Percentiles rank a stretch among this genome's conserved stretches.
Evolutionary conservation across 2,888 invertebrate genomes (phyloP).

Genomic region (Blastobasis adustella): DNA sequence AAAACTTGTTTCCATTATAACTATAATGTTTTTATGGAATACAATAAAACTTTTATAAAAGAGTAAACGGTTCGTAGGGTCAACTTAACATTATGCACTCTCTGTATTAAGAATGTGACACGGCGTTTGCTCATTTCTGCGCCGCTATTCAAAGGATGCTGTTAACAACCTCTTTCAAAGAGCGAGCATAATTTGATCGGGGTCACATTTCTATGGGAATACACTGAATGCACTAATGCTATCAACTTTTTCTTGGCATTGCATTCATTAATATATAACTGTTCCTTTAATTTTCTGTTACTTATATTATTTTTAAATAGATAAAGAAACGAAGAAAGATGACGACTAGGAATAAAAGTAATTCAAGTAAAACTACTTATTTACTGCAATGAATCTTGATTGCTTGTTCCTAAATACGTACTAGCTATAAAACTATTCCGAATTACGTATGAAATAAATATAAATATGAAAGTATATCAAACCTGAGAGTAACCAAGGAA

Average conservation of each 20-base stretch:
- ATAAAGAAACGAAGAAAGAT: too few species aligned
- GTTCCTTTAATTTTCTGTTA: too few species aligned
- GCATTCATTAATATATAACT: too few species aligned
- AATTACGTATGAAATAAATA: too few species aligned
- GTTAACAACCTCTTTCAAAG: conserved; percentile 72
- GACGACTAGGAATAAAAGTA: too few species aligned
- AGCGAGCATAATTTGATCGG: conserved; percentile 71
- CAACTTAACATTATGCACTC: conserved; percentile 66
- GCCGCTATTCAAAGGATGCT: conserved; percentile 67
- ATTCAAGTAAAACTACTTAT: too few species aligned
- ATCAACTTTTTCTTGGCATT: too few species aligned
- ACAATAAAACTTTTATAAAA: conserved; percentile 55
- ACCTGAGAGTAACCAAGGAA: conserved; percentile 1
- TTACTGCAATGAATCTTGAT: too few species aligned
- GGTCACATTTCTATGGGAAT: conserved; percentile 69
- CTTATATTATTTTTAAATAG: too few species aligned
- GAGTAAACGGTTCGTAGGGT: conserved; percentile 59
- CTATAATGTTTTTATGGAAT: conserved; percentile 41
- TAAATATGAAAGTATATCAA: too few species aligned
- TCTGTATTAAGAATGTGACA: conserved; percentile 55
- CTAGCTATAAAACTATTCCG: too few species aligned
- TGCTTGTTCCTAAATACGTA: too few species aligned
- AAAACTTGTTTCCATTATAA: conserved; percentile 44
- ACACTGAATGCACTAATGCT: conserved; percentile 34
- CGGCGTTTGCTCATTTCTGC: conserved; percentile 69